Percentiles rank a stretch among this genome's conserved stretches.
These are phyloP conservation scores for Cheilosia scutellata DNA, from an alignment of 2,888 invertebrate genomes.

Conservation along the genomic window DNA sequence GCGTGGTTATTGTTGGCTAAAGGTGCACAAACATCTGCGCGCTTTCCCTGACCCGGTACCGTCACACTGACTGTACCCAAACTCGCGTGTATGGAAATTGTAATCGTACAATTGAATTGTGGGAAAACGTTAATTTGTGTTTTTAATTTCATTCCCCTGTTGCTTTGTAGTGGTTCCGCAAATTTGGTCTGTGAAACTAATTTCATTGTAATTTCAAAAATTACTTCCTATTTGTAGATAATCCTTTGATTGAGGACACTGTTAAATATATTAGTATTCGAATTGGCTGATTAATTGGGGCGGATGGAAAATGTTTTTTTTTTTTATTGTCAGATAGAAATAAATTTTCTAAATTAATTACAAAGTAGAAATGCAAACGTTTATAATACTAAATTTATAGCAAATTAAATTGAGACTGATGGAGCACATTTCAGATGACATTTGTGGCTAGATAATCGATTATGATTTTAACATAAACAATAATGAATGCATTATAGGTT, in stretches of 20 bases:
- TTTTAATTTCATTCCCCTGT: conserved; percentile 61
- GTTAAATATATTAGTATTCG: conserved; percentile 22
- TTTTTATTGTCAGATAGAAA: neutral
- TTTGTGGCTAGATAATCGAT: neutral
- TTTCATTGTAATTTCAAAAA: conserved; percentile 70
- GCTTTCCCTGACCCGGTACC: neutral
- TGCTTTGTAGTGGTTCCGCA: conserved; percentile 70
- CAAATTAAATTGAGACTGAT: conserved; percentile 10
- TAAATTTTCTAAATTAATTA: conserved; percentile 23
- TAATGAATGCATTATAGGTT: too few species aligned
- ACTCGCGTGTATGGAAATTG: neutral
- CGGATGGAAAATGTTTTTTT: neutral
- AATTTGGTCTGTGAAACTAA: conserved; percentile 61
- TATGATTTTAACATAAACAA: neutral
- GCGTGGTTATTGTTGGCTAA: conserved; percentile 34
- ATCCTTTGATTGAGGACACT: conserved; percentile 68
- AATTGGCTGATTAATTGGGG: conserved; percentile 54
- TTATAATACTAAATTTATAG: conserved; percentile 34
- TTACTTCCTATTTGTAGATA: conserved; percentile 66
- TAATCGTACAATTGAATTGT: conserved; percentile 39
- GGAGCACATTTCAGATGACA: neutral
- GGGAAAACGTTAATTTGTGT: conserved; percentile 35
- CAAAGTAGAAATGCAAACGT: conserved; percentile 17
- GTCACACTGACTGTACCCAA: neutral
- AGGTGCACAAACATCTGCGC: conserved; percentile 13